Evolutionary conservation across 1,140 invertebrate species (phyloP), one percentile per base, ranked within the genome.

Genomic region (Musca vetustissima): DNA sequence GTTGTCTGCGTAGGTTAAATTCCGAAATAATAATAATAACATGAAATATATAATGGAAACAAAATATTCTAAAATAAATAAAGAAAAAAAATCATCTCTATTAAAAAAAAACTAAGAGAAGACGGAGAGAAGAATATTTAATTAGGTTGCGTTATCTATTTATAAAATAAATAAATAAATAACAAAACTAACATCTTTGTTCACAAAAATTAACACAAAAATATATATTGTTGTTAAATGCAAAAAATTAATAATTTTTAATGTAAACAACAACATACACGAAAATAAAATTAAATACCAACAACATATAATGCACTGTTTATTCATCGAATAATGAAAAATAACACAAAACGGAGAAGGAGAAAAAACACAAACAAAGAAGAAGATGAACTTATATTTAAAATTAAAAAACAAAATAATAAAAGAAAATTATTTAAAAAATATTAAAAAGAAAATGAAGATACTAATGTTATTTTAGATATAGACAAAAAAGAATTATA

Each of bases 281-380:
- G 36, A 64, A 22, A 65, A 65, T 32, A 64, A 14, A 52, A 48
- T 76, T 9, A 28, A 52, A 52, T 7, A 28, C 25, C 25, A 14
- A 59, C 2, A 43, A 36, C 17, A 61, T 61, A 24, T 59, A 59
- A 32, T 77, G 78, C 78, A 80, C 78, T 80, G 78, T 80, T 80
- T 80, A 78, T 74, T 80, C 76, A 78, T 80, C 78, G 78, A 78
- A 78, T 70, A 70, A 70, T 70, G 65, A 66, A 48, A 48, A 66
- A 49, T 28, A 47, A 57, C 48, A 66, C 11, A 66, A 66, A 14
- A 14, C 17, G 43, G 59, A 47, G 36, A 32, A 32, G 22, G 15
- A 65, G 8, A 24, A 65, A 48, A 48, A 65, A 14, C 21, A 14
- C 24, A 49, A 14, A 57, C 32, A 57, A 49, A 66, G 59, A 66